Evolutionary conservation across 1,140 invertebrate genomes (phyloP), one percentile per base, ranked within the genome.

Genomic region (Drosophila nebulosa): DNA sequence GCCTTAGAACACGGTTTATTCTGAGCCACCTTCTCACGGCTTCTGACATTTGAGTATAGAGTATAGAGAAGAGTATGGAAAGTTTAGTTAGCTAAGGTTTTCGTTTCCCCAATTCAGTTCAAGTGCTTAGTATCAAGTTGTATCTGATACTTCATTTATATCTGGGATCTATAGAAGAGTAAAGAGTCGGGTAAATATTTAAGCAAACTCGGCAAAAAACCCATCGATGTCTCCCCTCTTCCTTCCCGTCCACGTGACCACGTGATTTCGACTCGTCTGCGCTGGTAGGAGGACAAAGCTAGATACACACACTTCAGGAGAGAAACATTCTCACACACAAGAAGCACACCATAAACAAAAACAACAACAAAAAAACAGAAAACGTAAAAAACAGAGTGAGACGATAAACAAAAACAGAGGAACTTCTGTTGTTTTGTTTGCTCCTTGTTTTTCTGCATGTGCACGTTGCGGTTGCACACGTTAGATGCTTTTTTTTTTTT

Each of bases 391-490:
- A 16, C 5, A 14, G 4, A 16, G 5, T 6, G 16, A 39, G 16
- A 39, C 36, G 14, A 39, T 16, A 16, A 39, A 39, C n/a, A 42
- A 14, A 36, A 36, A 36, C 12, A 36, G n/a, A 36, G 14, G 4
- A 39, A 21, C 18, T 46, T 46, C 9, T 1, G 10, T 5, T 46
- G 16, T 46, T 46, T 46, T 10, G 16, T 46, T 46, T 21, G 39
- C 39, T 46, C 39, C 39, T 46, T 46, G 14, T 42, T 12, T 21
- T 35, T 65, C 26, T 65, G 42, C 22, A 59, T 62, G 3, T 46
- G 62, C 55, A 24, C 30, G 50, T 36, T 56, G 56, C n/a, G 7
- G 7, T 22, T 24, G 14, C 4, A 55, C 52, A 55, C 14, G 52
- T 55, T 32, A 55, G 52, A 55, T 18, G 27, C 52, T 27, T 32